These are phyloP conservation scores for Euproctis similis DNA, from an alignment of 2,888 invertebrate genomes.

Conservation along the genomic window DNA sequence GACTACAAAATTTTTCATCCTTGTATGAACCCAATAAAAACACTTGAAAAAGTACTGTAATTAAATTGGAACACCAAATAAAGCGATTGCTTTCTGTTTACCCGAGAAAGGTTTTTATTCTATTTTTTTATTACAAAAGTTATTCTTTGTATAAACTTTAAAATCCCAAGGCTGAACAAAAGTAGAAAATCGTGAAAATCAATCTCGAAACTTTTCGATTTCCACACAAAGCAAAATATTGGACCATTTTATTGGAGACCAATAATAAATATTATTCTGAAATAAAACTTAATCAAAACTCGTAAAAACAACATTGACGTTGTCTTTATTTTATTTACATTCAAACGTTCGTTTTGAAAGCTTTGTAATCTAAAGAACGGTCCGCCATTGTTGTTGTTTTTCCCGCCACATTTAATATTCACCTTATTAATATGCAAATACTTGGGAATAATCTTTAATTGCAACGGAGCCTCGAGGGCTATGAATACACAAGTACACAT, in stretches of 20 bases:
- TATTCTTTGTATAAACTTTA: too few relatives aligned
- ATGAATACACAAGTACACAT: slow-evolving; percentile 30
- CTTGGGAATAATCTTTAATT: slow-evolving; percentile 53
- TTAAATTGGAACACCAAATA: too few relatives aligned
- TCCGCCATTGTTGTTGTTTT: slow-evolving; percentile 32
- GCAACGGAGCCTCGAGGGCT: slow-evolving; percentile 31
- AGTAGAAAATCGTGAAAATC: too few relatives aligned
- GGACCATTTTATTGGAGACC: background rate
- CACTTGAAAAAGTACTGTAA: too few relatives aligned
- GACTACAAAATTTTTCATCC: too few relatives aligned
- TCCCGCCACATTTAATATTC: slow-evolving; percentile 30
- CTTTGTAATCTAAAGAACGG: slow-evolving; percentile 28
- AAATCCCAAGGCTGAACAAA: too few relatives aligned
- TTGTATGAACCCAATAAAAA: too few relatives aligned
- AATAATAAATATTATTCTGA: slow-evolving; percentile 3
- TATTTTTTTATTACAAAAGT: too few relatives aligned
- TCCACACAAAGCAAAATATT: too few relatives aligned
- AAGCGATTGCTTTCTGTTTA: too few relatives aligned
- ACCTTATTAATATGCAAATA: slow-evolving; percentile 54
- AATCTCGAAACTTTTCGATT: too few relatives aligned
- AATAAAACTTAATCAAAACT: slow-evolving; percentile 5
- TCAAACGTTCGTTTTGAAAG: slow-evolving; percentile 22
- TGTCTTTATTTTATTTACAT: slow-evolving; percentile 17
- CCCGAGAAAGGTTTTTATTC: too few relatives aligned
- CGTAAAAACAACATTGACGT: slow-evolving; percentile 4